Evolutionary conservation across 2,888 invertebrate species (phyloP).

Genomic region (Drosophila putrida): DNA sequence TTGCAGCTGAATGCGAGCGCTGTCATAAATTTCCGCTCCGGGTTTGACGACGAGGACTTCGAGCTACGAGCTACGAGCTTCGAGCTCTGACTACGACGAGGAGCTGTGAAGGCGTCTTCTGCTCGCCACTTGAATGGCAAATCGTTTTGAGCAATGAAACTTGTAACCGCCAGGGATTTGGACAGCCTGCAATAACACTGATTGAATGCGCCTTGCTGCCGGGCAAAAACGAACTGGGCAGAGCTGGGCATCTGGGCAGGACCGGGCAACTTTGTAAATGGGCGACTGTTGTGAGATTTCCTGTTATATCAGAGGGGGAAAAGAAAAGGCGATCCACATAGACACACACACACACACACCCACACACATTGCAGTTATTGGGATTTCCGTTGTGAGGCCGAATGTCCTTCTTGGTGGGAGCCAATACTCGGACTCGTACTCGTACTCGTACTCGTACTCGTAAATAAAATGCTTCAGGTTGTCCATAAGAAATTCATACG

Average conservation of each 20-base stretch:
- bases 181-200: slow-evolving; percentile 65
- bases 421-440: slow-evolving; percentile 20
- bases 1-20: slow-evolving; percentile 63
- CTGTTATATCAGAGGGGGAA: slow-evolving; percentile 7
- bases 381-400: slow-evolving; percentile 41
- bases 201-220: slow-evolving; percentile 57
- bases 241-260: slow-evolving; percentile 28
- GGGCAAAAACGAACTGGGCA: slow-evolving; percentile 27
- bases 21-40: slow-evolving; percentile 74
- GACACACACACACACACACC: slow-evolving; percentile 8
- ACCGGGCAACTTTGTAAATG: slow-evolving; percentile 32
- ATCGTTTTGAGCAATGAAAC: slow-evolving; percentile 56
- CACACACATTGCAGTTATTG: slow-evolving; percentile 35
- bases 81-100: not conserved
- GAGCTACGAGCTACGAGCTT: not conserved
- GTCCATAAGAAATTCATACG: slow-evolving; percentile 63
- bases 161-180: slow-evolving; percentile 65
- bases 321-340: not conserved
- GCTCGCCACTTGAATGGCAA: slow-evolving; percentile 52
- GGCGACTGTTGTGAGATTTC: slow-evolving; percentile 6
- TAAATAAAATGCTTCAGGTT: slow-evolving; percentile 50
- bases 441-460: not conserved
- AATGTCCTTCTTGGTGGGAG: slow-evolving; percentile 29
- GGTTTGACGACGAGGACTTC: slow-evolving; percentile 29
- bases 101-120: slow-evolving; percentile 21